Base-by-base conservation (phyloP, 2,888 invertebrate species). In the Eurytoma adleriae region DNA sequence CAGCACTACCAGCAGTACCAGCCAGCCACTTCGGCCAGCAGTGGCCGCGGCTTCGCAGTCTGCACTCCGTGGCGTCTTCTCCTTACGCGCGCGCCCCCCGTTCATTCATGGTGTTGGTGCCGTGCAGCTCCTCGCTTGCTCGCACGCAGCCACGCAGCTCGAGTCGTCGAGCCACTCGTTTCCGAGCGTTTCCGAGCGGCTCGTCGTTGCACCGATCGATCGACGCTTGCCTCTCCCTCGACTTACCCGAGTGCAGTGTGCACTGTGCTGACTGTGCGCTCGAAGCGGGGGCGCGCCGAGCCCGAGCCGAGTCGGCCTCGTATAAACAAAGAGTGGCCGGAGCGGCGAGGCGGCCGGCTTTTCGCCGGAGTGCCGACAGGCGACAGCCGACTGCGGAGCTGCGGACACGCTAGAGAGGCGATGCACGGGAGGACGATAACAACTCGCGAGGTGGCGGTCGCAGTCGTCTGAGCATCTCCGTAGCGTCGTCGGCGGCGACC, bases 261-360 rank as follows among this genome's bases (percentile, higher is more conserved):
- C 13, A 50, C 3, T 1, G 14, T 1, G n/a, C 14, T 12, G 13
- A 54, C 2, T 3, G 54, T 54, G 54, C 54, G 16, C 27, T 54
- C 13, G 24, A 18, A 20, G 66, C 57, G 74, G 74, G 66, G 74
- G 74, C 57, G 74, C 20, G 2, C 1, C 24, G 24, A 24, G 24
- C 20, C 27, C 40, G 54, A 54, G 7, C 27, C 40, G 54, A 64
- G 7, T 3, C 14, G 54, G n/a, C n/a, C n/a, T n/a, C n/a, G n/a
- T n/a, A n/a, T n/a, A n/a, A 54, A 54, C 13, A 27, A 13, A 20
- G 30, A 54, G 54, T 13, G 52, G 52, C 13, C 7, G 10, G 12
- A 54, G 54, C 52, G 52, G 52, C 13, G 52, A 52, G 30, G 30
- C 30, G 30, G 30, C 40, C 40, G 40, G 40, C 40, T 40, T 40